Conservation (phyloP, 2,888 invertebrate species). For the Catocala nupta region DNA sequence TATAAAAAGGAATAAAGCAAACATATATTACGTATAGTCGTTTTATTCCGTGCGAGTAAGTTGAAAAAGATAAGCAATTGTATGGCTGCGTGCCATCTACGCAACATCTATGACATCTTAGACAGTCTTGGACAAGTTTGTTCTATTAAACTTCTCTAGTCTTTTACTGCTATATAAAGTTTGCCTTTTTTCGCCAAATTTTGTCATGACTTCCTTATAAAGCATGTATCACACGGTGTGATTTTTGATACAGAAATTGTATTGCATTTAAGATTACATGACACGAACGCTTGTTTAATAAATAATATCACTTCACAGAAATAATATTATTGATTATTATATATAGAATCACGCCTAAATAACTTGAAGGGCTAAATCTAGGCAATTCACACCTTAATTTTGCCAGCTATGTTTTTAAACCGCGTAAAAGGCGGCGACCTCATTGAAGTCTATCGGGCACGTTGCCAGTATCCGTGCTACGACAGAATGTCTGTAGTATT, state of each 20-base stretch:
- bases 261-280: neutral
- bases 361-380: too few species aligned
- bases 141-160: conserved; percentile 44
- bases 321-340: too few species aligned
- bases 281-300: too few species aligned
- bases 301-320: too few species aligned
- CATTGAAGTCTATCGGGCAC: too few species aligned
- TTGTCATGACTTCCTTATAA: conserved; percentile 26
- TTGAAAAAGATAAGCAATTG: conserved; percentile 38
- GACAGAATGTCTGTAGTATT: too few species aligned
- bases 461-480: too few species aligned
- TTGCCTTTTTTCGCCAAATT: conserved; percentile 28
- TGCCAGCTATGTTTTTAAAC: too few species aligned
- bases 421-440: too few species aligned
- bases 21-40: conserved; percentile 27
- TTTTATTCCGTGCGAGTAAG: conserved; percentile 37
- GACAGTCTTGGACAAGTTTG: conserved; percentile 39
- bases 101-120: conserved; percentile 40
- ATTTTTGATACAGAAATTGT: neutral
- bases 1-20: conserved; percentile 23
- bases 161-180: conserved; percentile 31
- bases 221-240: neutral
- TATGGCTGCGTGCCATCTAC: conserved; percentile 49
- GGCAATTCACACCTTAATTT: too few species aligned
- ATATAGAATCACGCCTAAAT: too few species aligned